Evolutionary conservation across 2,797 vertebrate species (phyloP), one percentile per base, ranked within the genome.

Genomic region (Euphonia xanthogaster): DNA sequence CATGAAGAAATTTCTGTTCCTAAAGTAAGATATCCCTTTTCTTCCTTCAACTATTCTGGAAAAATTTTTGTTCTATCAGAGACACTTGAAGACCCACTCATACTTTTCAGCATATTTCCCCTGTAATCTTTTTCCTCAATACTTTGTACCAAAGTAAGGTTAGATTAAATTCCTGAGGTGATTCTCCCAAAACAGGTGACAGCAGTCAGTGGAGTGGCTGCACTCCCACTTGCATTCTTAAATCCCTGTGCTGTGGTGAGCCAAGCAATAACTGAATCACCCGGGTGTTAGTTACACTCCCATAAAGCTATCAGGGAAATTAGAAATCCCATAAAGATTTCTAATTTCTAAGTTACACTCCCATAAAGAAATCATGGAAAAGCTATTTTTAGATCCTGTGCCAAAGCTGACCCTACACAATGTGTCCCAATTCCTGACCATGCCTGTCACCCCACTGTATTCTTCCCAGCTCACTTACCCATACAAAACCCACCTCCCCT

Each of bases 391-490:
- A 33, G 28, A 30, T n/a, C 8, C 25, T 1, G 2, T 14, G 54
- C 53, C 28, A 31, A 45, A 39, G 48, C 66, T 62, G 58, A 20
- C 40, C 27, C 42, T 10, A 22, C 31, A 5, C 33, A 31, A 16
- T 1, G 33, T 22, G 27, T 54, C 19, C 54, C 0, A 0, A 1
- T 4, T 51, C 37, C 35, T 8, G 10, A 30, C 11, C 54, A 8
- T 2, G 14, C 33, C 1, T 2, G 4, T 28, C 19, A 31, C 28
- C 30, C 4, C 1, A 2, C 44, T 2, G 23, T 3, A 3, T 10
- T 6, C 31, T 5, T 30, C 57, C 28, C 12, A 2, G 33, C 44
- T 54, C 21, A 4, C 19, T 16, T 7, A 18, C 31, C 51, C 14
- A 3, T 5, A 18, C 0, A 2, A 12, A 67, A 25, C 2, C 60